A percentile compares a stretch with the other conserved stretches of the same genome.
Evolutionary conservation across 2,797 vertebrate genomes (phyloP).

Genomic region (Chelmon rostratus): DNA sequence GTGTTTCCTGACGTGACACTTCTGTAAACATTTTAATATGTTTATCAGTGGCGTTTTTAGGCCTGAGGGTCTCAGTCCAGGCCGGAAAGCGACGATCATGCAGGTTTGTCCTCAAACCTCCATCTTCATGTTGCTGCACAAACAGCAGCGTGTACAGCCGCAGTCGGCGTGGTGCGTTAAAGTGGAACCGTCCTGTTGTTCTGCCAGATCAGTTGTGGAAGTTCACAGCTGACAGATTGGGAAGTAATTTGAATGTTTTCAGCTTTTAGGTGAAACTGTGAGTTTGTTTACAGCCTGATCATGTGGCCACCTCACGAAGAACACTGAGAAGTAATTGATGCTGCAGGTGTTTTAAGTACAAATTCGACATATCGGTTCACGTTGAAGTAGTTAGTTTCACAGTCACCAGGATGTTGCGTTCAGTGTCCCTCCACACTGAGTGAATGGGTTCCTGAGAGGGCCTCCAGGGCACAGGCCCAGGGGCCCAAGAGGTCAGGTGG

Average conservation of each 20-base stretch:
- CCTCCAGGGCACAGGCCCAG: too few relatives aligned
- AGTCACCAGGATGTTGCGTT: too few relatives aligned
- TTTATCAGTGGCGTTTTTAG: not conserved
- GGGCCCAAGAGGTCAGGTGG: too few relatives aligned
- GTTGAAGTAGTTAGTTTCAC: too few relatives aligned
- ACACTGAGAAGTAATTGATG: not conserved
- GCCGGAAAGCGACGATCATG: not conserved
- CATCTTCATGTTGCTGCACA: too few relatives aligned
- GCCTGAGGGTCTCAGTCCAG: not conserved
- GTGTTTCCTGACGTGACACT: slow-evolving; percentile 1
- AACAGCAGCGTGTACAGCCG: too few relatives aligned
- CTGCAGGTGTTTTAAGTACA: not conserved
- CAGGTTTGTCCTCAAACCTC: not conserved
- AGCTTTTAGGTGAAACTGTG: not conserved
- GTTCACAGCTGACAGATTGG: not conserved
- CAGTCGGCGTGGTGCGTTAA: too few relatives aligned
- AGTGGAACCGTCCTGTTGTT: not conserved
- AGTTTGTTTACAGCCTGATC: not conserved
- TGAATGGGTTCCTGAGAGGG: too few relatives aligned
- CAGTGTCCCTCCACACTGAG: too few relatives aligned
- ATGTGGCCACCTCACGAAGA: too few relatives aligned
- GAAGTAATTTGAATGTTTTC: not conserved
- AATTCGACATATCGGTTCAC: not conserved
- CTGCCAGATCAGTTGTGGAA: not conserved
- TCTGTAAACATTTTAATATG: not conserved